Conservation (phyloP, 1,140 invertebrate genomes). For the Conus ventricosus region DNA sequence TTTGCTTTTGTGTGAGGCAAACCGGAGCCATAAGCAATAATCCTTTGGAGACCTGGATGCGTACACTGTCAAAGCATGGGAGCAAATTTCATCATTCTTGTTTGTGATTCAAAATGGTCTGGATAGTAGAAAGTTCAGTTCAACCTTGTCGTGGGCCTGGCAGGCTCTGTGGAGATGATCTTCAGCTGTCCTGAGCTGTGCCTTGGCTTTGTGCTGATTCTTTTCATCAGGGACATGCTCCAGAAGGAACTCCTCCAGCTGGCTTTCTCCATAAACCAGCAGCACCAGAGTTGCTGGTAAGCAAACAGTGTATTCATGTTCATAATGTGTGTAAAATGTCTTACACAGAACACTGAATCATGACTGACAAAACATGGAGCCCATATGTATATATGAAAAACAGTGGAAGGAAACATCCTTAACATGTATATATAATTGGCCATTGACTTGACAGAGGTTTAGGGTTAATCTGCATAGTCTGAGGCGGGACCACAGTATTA, state of each 20-base stretch:
- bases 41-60: too few relatives aligned
- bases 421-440: too few relatives aligned
- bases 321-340: background rate
- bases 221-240: constrained; percentile 18
- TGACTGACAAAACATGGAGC: background rate
- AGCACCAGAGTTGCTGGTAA: constrained; percentile 20
- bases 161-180: constrained; percentile 33
- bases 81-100: too few relatives aligned
- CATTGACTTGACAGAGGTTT: too few relatives aligned
- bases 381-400: background rate
- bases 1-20: too few relatives aligned
- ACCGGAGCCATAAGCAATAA: too few relatives aligned
- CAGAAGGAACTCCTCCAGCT: constrained; percentile 33
- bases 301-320: too few relatives aligned
- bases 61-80: too few relatives aligned
- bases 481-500: too few relatives aligned
- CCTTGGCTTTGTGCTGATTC: constrained; percentile 24
- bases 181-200: constrained; percentile 23
- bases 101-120: too few relatives aligned
- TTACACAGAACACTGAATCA: background rate
- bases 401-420: background rate
- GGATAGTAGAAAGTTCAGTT: too few relatives aligned
- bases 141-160: constrained; percentile 23
- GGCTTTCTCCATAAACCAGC: constrained; percentile 33
- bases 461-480: too few relatives aligned